phyloP scores from a whole-genome alignment of 2,113 vertebrate genomes.

The Epinephelus lanceolatus region DNA sequence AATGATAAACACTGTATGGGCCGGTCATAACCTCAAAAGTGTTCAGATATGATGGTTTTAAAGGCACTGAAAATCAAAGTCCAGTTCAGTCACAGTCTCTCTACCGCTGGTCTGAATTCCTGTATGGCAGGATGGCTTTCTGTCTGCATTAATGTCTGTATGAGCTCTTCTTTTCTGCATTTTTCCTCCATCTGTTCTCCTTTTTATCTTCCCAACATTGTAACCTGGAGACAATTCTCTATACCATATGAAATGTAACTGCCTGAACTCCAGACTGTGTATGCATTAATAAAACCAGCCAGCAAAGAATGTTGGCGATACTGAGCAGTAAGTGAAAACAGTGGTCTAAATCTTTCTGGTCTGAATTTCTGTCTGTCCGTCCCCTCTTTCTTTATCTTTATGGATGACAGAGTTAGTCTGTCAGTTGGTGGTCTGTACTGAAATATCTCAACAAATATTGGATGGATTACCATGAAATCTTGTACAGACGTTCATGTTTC shows the following conservation, averaged over 20 bases:
- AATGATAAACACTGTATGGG: neutral
- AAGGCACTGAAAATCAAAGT: neutral
- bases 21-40: neutral
- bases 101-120: neutral
- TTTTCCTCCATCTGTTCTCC: neutral
- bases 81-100: neutral
- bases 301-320: conserved; percentile 2
- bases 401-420: neutral
- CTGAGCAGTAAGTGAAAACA: conserved; percentile 24
- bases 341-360: neutral
- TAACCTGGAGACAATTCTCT: neutral
- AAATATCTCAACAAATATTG: neutral
- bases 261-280: conserved; percentile 32
- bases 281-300: conserved; percentile 12
- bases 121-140: neutral
- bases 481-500: neutral
- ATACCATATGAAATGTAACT: conserved; percentile 8
- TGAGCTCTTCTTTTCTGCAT: neutral
- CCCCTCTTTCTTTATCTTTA: neutral
- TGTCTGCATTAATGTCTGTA: neutral
- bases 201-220: conserved; percentile 3
- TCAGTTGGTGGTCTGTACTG: too few relatives aligned
- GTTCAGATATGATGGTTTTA: neutral
- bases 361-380: neutral
- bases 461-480: neutral